phyloP scores from a whole-genome alignment of 2,797 vertebrate genomes.

The Syndactyla subalaris region DNA sequence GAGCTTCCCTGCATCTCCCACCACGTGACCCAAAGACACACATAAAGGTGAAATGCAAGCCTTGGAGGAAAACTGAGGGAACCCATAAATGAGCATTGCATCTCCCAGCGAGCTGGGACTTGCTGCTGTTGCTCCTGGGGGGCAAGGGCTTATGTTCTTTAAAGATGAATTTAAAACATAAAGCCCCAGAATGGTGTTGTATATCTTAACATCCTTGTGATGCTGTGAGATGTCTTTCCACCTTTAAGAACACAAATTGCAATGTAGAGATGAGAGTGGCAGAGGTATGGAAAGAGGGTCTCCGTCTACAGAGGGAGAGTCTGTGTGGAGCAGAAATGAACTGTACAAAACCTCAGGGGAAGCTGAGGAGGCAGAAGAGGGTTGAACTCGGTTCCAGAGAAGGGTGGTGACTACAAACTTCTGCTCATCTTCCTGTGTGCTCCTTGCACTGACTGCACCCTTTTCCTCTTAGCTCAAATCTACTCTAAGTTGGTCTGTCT shows the following conservation, averaged over 20 bases:
- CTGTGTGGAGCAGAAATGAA: not conserved
- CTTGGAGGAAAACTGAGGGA: not conserved
- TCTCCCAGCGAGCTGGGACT: not conserved
- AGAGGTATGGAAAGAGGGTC: not conserved
- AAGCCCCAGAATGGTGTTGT: not conserved
- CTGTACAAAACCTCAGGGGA: not conserved
- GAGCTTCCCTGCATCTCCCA: not conserved
- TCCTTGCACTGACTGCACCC: not conserved
- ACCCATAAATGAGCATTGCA: not conserved
- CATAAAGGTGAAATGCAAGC: not conserved
- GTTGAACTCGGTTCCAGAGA: not conserved
- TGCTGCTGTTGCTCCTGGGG: not conserved
- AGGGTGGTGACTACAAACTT: not conserved
- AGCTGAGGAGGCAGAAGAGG: not conserved
- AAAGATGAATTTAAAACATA: not conserved
- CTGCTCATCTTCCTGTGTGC: not conserved
- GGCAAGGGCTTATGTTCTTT: not conserved
- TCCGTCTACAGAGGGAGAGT: not conserved
- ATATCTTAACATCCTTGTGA: not conserved
- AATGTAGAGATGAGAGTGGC: not conserved
- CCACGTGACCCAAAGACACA: not conserved
- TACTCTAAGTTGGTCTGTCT: not conserved
- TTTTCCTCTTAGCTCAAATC: not conserved
- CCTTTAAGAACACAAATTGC: not conserved
- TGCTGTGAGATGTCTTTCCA: not conserved